Base-by-base conservation (phyloP, 2,797 vertebrate genomes). In the Psittacula derbiana region DNA sequence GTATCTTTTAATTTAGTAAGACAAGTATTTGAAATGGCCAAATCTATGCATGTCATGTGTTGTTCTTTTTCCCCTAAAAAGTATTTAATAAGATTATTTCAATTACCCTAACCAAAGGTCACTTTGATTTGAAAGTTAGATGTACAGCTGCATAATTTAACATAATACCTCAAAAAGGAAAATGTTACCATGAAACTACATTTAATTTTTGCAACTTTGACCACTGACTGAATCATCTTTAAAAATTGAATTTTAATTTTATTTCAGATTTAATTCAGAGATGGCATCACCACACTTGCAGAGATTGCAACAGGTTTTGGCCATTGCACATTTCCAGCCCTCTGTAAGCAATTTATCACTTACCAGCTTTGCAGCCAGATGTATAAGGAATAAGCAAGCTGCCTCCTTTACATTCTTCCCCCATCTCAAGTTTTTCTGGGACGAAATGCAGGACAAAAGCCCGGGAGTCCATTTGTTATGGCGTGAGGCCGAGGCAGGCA, bases 41-140 rank as follows among this genome's bases (percentile, higher is more conserved):
- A 94, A 76, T 92, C 46, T 72, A 50, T 66, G 67, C 28, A 13
- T 71, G 67, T 49, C 71, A 40, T 11, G 19, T 55, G 15, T 44
- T 85, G 33, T 3, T 16, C 0, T 3, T 47, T 66, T 71, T 38
- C 41, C 28, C 69, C 36, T 11, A 75, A 75, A 30, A 76, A 61
- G 88, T 86, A 91, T 83, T 93, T 91, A 90, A 33, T 72, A 57
- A 71, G 40, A 76, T 81, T 83, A 90, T 90, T 91, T 90, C 83
- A 55, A 30, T 38, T 38, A 85, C 72, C 33, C 92, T 50, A 84
- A 75, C 44, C 53, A 92, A 74, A 96, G 86, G 72, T 90, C 73
- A 67, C 55, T 96, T 95, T 92, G 80, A 80, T 92, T 85, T 93
- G 75, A 90, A 96, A 92, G 65, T 31, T 70, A 47, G 81, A 74